Evolutionary conservation across 2,113 vertebrate species (phyloP).

Genomic region (Dissostichus mawsoni): DNA sequence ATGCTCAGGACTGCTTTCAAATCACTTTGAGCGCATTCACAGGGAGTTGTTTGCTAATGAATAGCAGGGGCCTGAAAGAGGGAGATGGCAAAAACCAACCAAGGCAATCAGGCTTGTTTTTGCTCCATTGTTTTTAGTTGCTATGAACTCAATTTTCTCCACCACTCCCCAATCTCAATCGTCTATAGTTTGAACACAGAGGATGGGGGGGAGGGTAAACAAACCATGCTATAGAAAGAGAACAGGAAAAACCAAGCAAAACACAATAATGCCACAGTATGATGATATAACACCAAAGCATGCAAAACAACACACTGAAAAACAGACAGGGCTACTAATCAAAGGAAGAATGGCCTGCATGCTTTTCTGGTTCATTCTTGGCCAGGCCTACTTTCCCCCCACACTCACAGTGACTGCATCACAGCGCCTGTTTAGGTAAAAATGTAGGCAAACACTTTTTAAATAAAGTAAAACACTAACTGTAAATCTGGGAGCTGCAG

Average conservation of each 20-base stretch:
- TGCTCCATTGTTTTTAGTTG: slow-evolving; percentile 36
- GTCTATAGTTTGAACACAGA: slow-evolving; percentile 2
- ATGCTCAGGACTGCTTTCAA: slow-evolving; percentile 47
- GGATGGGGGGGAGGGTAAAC: background rate
- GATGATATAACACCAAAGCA: slow-evolving; percentile 38
- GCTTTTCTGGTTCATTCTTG: slow-evolving; percentile 18
- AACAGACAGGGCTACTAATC: background rate
- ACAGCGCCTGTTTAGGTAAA: background rate
- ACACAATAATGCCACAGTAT: background rate
- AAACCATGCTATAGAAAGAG: slow-evolving; percentile 3
- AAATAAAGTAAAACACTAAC: background rate
- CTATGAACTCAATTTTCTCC: slow-evolving; percentile 31
- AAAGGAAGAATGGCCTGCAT: slow-evolving; percentile 13
- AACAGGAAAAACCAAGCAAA: slow-evolving; percentile 43
- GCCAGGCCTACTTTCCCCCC: background rate
- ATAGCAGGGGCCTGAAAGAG: slow-evolving; percentile 61
- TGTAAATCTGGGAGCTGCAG: background rate
- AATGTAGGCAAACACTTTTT: background rate
- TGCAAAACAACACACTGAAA: slow-evolving; percentile 2
- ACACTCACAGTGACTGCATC: background rate
- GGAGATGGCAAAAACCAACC: slow-evolving; percentile 22
- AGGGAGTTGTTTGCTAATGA: slow-evolving; percentile 47
- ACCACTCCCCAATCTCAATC: slow-evolving; percentile 26
- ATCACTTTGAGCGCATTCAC: slow-evolving; percentile 18
- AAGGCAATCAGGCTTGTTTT: slow-evolving; percentile 43